Conservation (phyloP, 2,888 invertebrate genomes). For the Asteroscopus sphinx region DNA sequence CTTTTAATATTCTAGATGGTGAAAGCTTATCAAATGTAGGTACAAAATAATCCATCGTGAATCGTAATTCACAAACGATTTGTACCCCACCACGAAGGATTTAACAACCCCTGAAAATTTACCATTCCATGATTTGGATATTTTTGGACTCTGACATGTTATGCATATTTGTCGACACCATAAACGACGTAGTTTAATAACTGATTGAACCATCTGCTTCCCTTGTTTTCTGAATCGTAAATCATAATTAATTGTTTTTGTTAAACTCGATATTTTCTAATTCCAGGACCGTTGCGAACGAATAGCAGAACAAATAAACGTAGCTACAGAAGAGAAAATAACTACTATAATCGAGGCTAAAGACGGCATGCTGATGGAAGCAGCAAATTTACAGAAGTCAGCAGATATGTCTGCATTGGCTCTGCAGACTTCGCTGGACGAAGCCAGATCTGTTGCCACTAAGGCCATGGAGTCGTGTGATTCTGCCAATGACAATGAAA, state of each 20-base stretch:
- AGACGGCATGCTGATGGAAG: slow-evolving; percentile 79
- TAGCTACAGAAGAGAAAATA: slow-evolving; percentile 88
- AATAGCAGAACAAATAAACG: slow-evolving; percentile 86
- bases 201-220: too few species aligned
- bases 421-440: slow-evolving; percentile 81
- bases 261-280: neutral
- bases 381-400: slow-evolving; percentile 77
- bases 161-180: too few species aligned
- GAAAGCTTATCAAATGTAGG: too few species aligned
- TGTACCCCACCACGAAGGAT: too few species aligned
- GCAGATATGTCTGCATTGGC: slow-evolving; percentile 83
- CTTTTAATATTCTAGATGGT: too few species aligned
- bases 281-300: slow-evolving; percentile 87
- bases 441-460: slow-evolving; percentile 81
- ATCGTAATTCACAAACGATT: too few species aligned
- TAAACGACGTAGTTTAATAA: too few species aligned
- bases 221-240: neutral
- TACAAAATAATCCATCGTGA: too few species aligned
- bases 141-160: too few species aligned
- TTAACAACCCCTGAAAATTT: too few species aligned
- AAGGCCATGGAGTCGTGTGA: slow-evolving; percentile 72
- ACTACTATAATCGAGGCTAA: slow-evolving; percentile 83
- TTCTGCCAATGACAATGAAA: slow-evolving; percentile 78
- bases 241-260: neutral
- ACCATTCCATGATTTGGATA: too few species aligned